Base-by-base conservation (phyloP, 2,888 invertebrate species). In the Oligia strigilis region DNA sequence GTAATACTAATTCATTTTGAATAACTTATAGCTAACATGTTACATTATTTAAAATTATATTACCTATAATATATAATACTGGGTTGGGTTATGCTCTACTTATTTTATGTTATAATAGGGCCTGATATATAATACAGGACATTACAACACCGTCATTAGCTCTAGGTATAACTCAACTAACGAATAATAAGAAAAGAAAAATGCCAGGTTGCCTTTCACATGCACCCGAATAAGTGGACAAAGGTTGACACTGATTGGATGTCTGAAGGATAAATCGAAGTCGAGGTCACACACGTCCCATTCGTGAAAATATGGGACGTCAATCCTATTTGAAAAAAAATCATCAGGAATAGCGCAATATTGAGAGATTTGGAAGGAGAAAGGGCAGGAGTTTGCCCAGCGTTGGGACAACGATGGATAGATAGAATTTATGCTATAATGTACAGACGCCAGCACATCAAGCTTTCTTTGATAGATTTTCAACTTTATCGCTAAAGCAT, bases 211-310 rank as follows among this genome's bases (percentile, higher is more conserved):
- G 73, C 17, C 36, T 17, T 40, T 52, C 72, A 6, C 40, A 19
- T 52, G n/a, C 40, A 19, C 40, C 13, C n/a, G 36, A 9, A 72
- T 52, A 75, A 17, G 23, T 46, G 23, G 29, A 29, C 23, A 23
- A 46, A 36, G 58, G 46, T 58, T 75, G 58, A 36, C 75, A 58
- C 17, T 58, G 43, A 75, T 75, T 75, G 75, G 29, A 75, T 75
- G 13, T 46, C 75, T 76, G 58, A 60, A 17, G 23, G 58, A 4
- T 8, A 17, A 58, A 46, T 58, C 1, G 23, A 2, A 55, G 9
- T 13, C 5, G 23, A 19, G 36, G 29, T 46, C 23, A 2, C 36
- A 19, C 60, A n/a, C 17, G 36, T 76, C 9, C 9, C 17, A 13
- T 19, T n/a, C 8, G 36, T 13, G 3, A 58, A 29, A 17, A 75